A percentile compares a stretch with the other conserved stretches of the same genome.
These are phyloP conservation scores for Jaculus jaculus DNA, from an alignment of 2,113 vertebrate species.

Conservation along the genomic window DNA sequence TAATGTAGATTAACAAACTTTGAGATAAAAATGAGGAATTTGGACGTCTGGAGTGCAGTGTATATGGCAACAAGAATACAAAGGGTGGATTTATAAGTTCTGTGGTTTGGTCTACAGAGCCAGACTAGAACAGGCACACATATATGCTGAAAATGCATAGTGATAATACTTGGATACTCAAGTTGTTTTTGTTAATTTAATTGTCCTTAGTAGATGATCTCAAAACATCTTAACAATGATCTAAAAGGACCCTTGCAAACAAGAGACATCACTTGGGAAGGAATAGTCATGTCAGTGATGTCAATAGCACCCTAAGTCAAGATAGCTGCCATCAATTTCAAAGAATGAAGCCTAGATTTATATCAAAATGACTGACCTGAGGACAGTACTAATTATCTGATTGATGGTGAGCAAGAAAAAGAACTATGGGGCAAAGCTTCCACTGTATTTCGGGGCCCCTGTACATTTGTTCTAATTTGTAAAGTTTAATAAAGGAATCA, in stretches of 20 bases:
- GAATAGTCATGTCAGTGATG: constrained; percentile 19
- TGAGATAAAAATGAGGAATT: neutral
- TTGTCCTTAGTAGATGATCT: constrained; percentile 37
- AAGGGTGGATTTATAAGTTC: neutral
- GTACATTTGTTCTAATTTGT: constrained; percentile 64
- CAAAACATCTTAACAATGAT: constrained; percentile 26
- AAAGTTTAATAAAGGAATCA: constrained; percentile 65
- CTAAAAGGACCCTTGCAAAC: neutral
- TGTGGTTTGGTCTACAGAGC: neutral
- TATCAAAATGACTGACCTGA: constrained; percentile 54
- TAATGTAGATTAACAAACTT: neutral
- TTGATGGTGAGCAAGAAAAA: constrained; percentile 49
- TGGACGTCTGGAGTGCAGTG: neutral
- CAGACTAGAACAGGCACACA: neutral
- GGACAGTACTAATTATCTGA: constrained; percentile 67
- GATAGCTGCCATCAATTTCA: constrained; percentile 54
- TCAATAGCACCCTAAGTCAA: neutral
- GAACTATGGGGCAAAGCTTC: constrained; percentile 10
- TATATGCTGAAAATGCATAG: neutral
- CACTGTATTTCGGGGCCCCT: constrained; percentile 48
- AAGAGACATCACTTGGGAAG: neutral
- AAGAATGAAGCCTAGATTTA: constrained; percentile 53
- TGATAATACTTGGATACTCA: neutral
- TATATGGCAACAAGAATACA: neutral
- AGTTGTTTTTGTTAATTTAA: constrained; percentile 41